A percentile compares a stretch with the other conserved stretches of the same genome.
These are phyloP conservation scores for Cavia aperea DNA, from an alignment of 2,113 vertebrate genomes.

Conservation along the genomic window DNA sequence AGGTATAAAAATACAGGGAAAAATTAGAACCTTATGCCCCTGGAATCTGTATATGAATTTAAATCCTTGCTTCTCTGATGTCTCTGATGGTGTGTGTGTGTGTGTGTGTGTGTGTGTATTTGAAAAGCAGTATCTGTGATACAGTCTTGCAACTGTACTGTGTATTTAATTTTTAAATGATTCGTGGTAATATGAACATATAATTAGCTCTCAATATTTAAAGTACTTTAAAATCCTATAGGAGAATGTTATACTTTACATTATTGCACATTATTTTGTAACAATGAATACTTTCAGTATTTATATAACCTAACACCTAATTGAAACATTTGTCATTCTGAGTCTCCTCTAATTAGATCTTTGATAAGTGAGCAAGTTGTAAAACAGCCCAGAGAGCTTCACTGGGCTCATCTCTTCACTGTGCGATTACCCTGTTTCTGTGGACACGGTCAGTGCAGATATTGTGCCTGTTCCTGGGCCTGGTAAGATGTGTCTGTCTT, in stretches of 20 bases:
- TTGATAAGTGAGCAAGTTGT: constrained; percentile 8
- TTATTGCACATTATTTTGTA: constrained; percentile 17
- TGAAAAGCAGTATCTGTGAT: background rate
- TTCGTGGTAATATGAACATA: background rate
- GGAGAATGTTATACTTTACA: background rate
- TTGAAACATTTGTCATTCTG: constrained; percentile 1
- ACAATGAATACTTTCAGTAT: constrained; percentile 5
- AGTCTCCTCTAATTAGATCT: constrained; percentile 16
- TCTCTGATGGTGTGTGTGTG: background rate
- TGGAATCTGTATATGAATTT: background rate
- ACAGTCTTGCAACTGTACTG: background rate
- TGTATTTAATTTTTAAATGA: background rate
- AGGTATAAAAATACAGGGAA: background rate
- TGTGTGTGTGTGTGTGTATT: background rate
- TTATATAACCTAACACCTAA: constrained; percentile 21
- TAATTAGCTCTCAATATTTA: constrained; percentile 5
- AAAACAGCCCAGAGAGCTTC: background rate
- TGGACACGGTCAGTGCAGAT: background rate
- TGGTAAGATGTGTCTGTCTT: background rate
- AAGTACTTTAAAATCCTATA: background rate
- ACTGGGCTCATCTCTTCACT: background rate
- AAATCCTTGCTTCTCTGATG: background rate
- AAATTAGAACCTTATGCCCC: background rate
- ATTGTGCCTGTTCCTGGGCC: background rate
- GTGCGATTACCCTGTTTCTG: background rate